phyloP scores from a whole-genome alignment of 37 sponge, comb jelly and placozoan species.

The Eunapius fragilis region DNA sequence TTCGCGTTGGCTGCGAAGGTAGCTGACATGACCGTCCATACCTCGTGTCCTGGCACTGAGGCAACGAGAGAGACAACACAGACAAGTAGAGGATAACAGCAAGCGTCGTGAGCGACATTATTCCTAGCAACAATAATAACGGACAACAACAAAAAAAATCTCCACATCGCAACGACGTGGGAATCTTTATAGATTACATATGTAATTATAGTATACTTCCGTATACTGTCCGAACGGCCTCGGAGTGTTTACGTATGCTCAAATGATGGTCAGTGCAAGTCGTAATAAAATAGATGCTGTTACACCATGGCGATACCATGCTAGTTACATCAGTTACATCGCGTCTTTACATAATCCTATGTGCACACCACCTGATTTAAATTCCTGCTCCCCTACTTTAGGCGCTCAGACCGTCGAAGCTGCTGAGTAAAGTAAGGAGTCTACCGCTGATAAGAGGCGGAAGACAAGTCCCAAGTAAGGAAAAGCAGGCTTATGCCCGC shows the following conservation, averaged over 20 bases:
- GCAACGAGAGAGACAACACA: not conserved
- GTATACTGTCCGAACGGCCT: not conserved
- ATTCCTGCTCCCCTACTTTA: not conserved
- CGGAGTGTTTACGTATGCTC: not conserved
- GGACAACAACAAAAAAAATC: not conserved
- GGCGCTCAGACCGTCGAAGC: not conserved
- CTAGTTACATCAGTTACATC: not conserved
- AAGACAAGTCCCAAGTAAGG: not conserved
- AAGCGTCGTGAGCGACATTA: not conserved
- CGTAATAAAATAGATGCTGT: not conserved
- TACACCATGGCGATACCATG: not conserved
- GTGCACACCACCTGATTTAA: not conserved
- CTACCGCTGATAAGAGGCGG: not conserved
- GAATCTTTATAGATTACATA: not conserved
- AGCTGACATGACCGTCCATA: slow-evolving; percentile 14
- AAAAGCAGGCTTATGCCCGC: not conserved
- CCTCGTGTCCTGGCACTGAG: slow-evolving; percentile 7
- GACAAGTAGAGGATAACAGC: not conserved
- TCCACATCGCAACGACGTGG: not conserved
- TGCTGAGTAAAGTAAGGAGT: not conserved
- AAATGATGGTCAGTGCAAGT: not conserved
- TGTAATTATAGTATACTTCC: not conserved
- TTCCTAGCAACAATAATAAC: not conserved
- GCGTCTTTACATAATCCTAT: not conserved
- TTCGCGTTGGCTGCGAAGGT: not conserved